Evolutionary conservation across 2,113 vertebrate species (phyloP).

Genomic region (Accipiter virgatus): DNA sequence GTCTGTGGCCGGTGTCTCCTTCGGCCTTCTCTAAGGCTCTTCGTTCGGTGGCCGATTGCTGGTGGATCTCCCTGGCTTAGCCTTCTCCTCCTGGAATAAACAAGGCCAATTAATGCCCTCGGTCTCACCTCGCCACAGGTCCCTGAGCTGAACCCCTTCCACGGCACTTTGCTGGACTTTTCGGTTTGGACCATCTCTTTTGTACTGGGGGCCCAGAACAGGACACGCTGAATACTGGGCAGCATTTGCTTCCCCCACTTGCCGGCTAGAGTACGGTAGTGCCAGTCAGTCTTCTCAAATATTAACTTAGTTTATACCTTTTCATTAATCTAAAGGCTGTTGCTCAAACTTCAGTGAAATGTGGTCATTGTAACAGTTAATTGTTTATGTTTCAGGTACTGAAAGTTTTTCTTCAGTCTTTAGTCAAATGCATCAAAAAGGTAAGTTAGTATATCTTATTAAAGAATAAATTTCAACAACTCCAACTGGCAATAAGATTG

Average conservation of each 20-base stretch:
- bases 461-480: not conserved
- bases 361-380: not conserved
- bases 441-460: not conserved
- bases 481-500: not conserved
- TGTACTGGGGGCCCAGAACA: accelerated
- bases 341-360: not conserved
- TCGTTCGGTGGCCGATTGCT: not conserved
- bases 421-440: not conserved
- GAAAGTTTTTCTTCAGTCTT: not conserved
- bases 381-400: not conserved
- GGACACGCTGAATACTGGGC: accelerated
- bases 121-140: too few relatives aligned
- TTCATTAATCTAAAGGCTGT: not conserved
- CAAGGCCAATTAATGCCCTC: not conserved
- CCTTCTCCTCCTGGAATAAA: not conserved
- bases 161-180: not conserved
- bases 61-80: not conserved
- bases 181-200: not conserved
- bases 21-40: not conserved
- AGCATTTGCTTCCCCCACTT: not conserved
- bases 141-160: not conserved
- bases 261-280: not conserved
- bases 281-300: not conserved
- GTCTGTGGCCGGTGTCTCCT: not conserved
- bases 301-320: not conserved